These are phyloP conservation scores for Drosophila sechellia DNA, from an alignment of 1,140 invertebrate species.

Conservation along the genomic window DNA sequence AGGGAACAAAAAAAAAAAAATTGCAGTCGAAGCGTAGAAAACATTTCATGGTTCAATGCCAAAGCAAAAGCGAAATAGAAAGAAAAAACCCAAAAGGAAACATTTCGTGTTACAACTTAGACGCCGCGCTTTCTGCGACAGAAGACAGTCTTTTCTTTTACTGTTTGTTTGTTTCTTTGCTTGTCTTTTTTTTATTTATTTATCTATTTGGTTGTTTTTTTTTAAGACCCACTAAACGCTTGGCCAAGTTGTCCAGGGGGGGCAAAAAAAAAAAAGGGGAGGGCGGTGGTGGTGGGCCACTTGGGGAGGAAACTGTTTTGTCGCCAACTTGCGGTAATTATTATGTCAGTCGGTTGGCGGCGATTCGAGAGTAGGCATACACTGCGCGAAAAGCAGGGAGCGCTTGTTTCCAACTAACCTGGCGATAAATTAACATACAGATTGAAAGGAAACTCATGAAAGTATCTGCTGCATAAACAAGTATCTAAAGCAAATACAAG, in stretches of 20 bases:
- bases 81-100: slow-evolving; percentile 51
- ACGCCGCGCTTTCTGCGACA: slow-evolving; percentile 11
- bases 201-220: slow-evolving; percentile 6
- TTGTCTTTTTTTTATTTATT: neutral
- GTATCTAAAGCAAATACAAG: too few relatives aligned
- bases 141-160: slow-evolving; percentile 12
- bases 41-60: slow-evolving; percentile 77
- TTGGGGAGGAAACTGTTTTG: slow-evolving; percentile 43
- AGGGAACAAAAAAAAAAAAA: slow-evolving; percentile 26
- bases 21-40: slow-evolving; percentile 34
- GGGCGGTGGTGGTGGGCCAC: neutral
- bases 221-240: slow-evolving; percentile 37
- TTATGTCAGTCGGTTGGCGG: slow-evolving; percentile 66
- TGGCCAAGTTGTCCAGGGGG: slow-evolving; percentile 43
- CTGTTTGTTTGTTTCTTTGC: neutral
- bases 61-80: slow-evolving; percentile 29
- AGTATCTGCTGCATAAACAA: too few relatives aligned
- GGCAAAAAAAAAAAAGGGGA: neutral
- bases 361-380: slow-evolving; percentile 28
- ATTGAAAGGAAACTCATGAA: neutral
- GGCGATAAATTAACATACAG: too few relatives aligned
- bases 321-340: slow-evolving; percentile 75
- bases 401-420: too few relatives aligned
- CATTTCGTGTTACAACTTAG: slow-evolving; percentile 51
- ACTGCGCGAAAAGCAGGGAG: neutral